A percentile compares a stretch with the other conserved stretches of the same genome.
Evolutionary conservation across 2,888 invertebrate species (phyloP).

Genomic region (Pachymerium ferrugineum): DNA sequence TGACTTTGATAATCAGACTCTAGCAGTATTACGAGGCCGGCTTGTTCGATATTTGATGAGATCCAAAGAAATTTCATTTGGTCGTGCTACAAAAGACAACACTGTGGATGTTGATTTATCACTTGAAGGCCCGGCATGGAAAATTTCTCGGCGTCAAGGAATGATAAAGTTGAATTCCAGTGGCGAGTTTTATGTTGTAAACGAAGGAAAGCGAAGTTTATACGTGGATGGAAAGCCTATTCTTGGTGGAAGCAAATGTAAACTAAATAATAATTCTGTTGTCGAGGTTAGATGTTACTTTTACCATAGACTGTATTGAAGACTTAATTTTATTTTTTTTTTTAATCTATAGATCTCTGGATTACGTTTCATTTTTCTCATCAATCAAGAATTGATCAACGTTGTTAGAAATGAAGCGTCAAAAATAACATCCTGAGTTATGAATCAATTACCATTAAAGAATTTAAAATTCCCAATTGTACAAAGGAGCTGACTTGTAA

Average conservation of each 20-base stretch:
- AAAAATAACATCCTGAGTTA: conserved; percentile 53
- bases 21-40: conserved; percentile 84
- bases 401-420: too few species aligned
- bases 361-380: too few species aligned
- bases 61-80: conserved; percentile 88
- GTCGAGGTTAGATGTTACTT: too few species aligned
- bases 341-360: too few species aligned
- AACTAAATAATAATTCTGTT: conserved; percentile 86
- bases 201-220: conserved; percentile 90
- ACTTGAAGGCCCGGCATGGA: conserved; percentile 89
- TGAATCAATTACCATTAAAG: too few species aligned
- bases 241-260: conserved; percentile 78
- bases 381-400: conserved; percentile 87
- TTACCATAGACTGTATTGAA: too few species aligned
- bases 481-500: too few species aligned
- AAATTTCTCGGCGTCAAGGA: conserved; percentile 87
- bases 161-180: conserved; percentile 82
- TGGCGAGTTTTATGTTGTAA: conserved; percentile 90
- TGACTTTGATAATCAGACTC: conserved; percentile 87
- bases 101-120: conserved; percentile 88
- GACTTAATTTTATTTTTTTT: conserved; percentile 88
- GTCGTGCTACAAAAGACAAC: conserved; percentile 80
- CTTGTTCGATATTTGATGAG: conserved; percentile 91
- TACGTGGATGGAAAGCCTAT: conserved; percentile 91
- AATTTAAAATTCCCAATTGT: neutral